Percentiles rank a stretch among this genome's conserved stretches.
Conservation (phyloP, 2,113 vertebrate species). For the Microcebus tavaratra region DNA sequence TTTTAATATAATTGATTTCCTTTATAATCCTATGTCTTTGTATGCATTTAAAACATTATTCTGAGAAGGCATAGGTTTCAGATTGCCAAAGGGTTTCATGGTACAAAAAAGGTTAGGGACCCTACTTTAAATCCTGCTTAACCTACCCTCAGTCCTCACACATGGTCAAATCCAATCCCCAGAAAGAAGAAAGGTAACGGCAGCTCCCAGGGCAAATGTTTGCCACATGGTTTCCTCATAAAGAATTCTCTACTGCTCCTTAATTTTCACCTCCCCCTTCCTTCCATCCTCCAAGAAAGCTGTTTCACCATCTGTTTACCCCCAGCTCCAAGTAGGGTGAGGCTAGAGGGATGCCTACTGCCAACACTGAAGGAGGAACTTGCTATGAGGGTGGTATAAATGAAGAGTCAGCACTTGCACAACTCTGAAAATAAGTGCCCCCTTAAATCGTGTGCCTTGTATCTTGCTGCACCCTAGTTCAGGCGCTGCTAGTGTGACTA, state of each 20-base stretch:
- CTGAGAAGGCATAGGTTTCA: neutral
- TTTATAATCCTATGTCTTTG: neutral
- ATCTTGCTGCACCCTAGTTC: neutral
- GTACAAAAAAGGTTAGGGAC: neutral
- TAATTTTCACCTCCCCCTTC: neutral
- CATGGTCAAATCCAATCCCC: neutral
- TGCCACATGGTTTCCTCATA: neutral
- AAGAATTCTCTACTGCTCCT: neutral
- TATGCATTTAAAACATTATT: neutral
- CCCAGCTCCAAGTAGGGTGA: neutral
- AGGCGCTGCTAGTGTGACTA: neutral
- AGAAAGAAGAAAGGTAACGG: neutral
- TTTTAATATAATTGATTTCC: neutral
- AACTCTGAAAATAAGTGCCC: neutral
- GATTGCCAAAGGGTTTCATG: neutral
- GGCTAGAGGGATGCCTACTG: neutral
- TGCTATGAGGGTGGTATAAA: neutral
- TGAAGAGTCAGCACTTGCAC: neutral
- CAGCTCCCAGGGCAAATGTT: neutral
- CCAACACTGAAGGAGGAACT: neutral
- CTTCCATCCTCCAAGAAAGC: neutral
- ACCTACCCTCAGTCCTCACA: neutral
- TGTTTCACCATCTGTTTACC: neutral
- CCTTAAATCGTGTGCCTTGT: neutral
- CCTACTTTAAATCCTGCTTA: neutral